Conservation (phyloP, 2,113 vertebrate genomes). For the Chitala chitala region DNA sequence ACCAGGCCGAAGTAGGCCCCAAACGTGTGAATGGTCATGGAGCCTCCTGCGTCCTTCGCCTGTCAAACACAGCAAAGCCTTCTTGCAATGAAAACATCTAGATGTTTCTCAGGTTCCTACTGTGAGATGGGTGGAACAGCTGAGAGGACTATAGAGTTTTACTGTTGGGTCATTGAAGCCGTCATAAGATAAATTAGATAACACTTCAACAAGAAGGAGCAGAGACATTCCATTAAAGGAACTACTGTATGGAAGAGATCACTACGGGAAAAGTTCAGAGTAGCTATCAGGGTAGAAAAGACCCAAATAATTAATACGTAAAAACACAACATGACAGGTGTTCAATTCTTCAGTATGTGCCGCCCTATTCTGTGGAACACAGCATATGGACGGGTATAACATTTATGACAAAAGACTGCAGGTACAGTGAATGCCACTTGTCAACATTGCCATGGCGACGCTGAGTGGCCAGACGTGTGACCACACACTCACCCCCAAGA, state of each 20-base stretch:
- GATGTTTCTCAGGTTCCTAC: neutral
- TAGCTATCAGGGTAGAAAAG: too few relatives aligned
- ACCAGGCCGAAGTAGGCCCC: constrained; percentile 85
- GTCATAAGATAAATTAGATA: neutral
- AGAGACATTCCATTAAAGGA: too few relatives aligned
- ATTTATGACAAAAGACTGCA: too few relatives aligned
- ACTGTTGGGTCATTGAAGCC: neutral
- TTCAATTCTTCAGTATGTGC: too few relatives aligned
- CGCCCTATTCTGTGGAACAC: too few relatives aligned
- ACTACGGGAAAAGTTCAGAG: too few relatives aligned
- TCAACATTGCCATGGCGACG: too few relatives aligned
- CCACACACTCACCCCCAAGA: constrained; percentile 65
- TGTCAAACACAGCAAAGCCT: constrained; percentile 41
- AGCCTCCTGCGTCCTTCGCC: constrained; percentile 80
- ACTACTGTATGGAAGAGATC: too few relatives aligned
- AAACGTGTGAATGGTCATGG: constrained; percentile 87
- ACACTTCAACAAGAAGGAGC: neutral
- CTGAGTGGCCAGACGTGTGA: neutral
- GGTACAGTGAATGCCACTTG: too few relatives aligned
- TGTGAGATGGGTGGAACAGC: neutral
- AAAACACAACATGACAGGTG: too few relatives aligned
- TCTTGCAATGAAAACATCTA: neutral
- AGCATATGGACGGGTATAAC: too few relatives aligned
- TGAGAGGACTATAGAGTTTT: neutral
- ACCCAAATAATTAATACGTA: too few relatives aligned